Conservation (phyloP, 2,797 vertebrate species). For the Betta splendens region DNA sequence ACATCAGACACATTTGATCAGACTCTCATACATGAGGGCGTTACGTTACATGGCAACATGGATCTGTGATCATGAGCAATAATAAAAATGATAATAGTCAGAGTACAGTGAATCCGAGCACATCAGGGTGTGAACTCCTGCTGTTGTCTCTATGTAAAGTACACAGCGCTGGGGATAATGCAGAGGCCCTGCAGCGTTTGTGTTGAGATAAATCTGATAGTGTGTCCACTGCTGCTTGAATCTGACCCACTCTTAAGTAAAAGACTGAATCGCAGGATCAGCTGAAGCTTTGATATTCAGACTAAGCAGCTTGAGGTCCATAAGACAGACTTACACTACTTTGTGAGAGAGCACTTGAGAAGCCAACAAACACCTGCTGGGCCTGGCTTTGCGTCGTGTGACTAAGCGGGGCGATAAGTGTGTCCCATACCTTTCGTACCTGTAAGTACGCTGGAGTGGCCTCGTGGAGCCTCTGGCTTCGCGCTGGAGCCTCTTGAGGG, state of each 20-base stretch:
- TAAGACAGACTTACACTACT: conserved; percentile 5
- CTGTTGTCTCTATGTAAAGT: conserved; percentile 56
- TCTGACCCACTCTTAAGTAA: conserved; percentile 39
- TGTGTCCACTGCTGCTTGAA: conserved; percentile 29
- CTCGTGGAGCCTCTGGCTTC: conserved; percentile 22
- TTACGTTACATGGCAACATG: conserved; percentile 32
- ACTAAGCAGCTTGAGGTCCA: conserved; percentile 23
- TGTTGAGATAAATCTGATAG: conserved; percentile 37
- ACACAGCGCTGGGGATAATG: conserved; percentile 38
- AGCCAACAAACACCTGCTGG: conserved; percentile 18
- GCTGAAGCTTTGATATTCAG: conserved; percentile 32
- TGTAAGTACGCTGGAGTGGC: conserved; percentile 23
- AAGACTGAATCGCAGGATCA: conserved; percentile 35
- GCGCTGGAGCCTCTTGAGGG: conserved; percentile 26
- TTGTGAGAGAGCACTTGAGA: conserved; percentile 21
- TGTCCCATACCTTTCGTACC: conserved; percentile 15
- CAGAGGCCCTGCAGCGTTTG: conserved; percentile 27
- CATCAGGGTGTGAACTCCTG: conserved; percentile 17
- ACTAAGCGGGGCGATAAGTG: conserved; percentile 27
- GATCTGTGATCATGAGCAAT: too few relatives aligned
- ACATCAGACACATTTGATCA: too few relatives aligned
- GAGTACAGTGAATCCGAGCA: conserved; percentile 29
- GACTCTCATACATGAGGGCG: conserved; percentile 33
- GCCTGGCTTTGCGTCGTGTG: conserved; percentile 16
- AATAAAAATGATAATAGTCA: too few relatives aligned